phyloP scores from a whole-genome alignment of 2,888 invertebrate genomes.

The Ophion costatus region DNA sequence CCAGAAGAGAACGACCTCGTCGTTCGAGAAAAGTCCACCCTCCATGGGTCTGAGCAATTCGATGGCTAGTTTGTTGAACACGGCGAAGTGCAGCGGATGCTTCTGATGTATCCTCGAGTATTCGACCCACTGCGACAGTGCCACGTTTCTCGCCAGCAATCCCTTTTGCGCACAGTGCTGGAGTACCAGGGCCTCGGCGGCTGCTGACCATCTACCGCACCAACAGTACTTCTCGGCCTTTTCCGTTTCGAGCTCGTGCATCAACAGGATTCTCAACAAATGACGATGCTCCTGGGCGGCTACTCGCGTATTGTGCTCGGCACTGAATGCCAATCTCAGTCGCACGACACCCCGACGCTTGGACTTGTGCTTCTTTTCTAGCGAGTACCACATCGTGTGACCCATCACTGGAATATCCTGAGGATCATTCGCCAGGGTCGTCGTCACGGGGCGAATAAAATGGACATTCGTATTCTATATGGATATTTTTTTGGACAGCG shows the following conservation, averaged over 20 bases:
- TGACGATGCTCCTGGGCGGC: constrained; percentile 94
- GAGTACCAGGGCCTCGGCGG: constrained; percentile 93
- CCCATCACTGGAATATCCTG: constrained; percentile 97
- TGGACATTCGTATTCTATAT: too few species aligned
- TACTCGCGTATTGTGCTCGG: constrained; percentile 93
- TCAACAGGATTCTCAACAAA: constrained; percentile 89
- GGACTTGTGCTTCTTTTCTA: constrained; percentile 93
- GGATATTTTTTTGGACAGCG: neutral
- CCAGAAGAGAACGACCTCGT: constrained; percentile 91
- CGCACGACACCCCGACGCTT: constrained; percentile 95
- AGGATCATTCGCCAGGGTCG: constrained; percentile 62
- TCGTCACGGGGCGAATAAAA: neutral
- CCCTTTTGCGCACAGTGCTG: constrained; percentile 98
- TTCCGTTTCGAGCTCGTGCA: constrained; percentile 92
- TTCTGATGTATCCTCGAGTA: constrained; percentile 91
- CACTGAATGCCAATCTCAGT: constrained; percentile 92
- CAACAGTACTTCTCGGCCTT: constrained; percentile 90
- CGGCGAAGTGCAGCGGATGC: constrained; percentile 92
- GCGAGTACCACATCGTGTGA: constrained; percentile 94
- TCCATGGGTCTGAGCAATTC: constrained; percentile 89
- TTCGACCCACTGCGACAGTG: constrained; percentile 91
- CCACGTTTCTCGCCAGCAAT: constrained; percentile 88
- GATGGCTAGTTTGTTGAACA: constrained; percentile 90
- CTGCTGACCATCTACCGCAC: constrained; percentile 92
- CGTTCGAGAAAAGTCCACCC: constrained; percentile 85